These are phyloP conservation scores for Acleris emargana DNA, from an alignment of 2,888 invertebrate species.

Conservation along the genomic window DNA sequence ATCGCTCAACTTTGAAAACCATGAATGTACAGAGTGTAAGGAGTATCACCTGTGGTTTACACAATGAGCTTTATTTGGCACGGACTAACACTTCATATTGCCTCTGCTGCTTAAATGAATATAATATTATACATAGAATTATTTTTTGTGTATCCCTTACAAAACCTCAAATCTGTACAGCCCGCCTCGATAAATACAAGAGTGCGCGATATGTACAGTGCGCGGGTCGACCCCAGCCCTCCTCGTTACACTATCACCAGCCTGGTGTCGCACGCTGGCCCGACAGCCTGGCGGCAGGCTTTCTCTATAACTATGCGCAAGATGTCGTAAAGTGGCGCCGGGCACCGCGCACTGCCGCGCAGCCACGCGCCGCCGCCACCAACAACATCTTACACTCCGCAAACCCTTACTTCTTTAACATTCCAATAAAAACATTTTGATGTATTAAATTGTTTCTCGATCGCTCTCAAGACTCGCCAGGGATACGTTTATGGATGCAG, in stretches of 20 bases:
- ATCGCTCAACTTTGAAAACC: slow-evolving; percentile 25
- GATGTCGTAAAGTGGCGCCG: neutral
- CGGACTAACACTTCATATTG: slow-evolving; percentile 50
- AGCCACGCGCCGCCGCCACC: slow-evolving; percentile 11
- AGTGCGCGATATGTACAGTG: slow-evolving; percentile 74
- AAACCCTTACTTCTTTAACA: slow-evolving; percentile 21
- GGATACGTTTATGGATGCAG: slow-evolving; percentile 56
- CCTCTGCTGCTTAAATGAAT: slow-evolving; percentile 65
- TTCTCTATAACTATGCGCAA: slow-evolving; percentile 2
- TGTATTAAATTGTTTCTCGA: slow-evolving; percentile 82
- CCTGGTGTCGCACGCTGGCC: too few relatives aligned
- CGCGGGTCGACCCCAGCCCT: slow-evolving; percentile 44
- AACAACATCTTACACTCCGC: slow-evolving; percentile 24
- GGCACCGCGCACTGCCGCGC: neutral
- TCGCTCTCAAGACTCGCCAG: slow-evolving; percentile 51
- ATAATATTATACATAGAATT: slow-evolving; percentile 48
- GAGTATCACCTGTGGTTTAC: slow-evolving; percentile 29
- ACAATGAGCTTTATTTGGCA: slow-evolving; percentile 40
- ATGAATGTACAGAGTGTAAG: slow-evolving; percentile 15
- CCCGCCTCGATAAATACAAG: slow-evolving; percentile 65
- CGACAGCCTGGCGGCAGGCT: slow-evolving; percentile 21
- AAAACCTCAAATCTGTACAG: slow-evolving; percentile 43
- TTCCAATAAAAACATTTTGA: slow-evolving; percentile 51
- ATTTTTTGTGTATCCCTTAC: slow-evolving; percentile 65
- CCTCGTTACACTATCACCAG: neutral